Evolutionary conservation across 1,140 invertebrate genomes (phyloP), one percentile per base, ranked within the genome.

Genomic region (Apis dorsata): DNA sequence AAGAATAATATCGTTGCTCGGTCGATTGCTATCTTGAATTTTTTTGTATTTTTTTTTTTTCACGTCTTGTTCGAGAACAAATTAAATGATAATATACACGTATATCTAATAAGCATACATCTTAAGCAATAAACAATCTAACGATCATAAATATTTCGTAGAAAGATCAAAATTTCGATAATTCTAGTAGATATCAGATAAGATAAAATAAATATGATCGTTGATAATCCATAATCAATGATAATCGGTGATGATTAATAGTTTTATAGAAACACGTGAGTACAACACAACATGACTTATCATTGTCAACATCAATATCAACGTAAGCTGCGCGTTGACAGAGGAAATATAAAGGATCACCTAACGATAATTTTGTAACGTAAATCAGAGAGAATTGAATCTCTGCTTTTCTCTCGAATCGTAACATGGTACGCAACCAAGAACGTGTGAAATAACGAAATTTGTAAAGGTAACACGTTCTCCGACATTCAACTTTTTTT

Each of bases 241-340:
- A 84, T 79, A 44, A 13, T 55, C 88, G 91, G 93, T 93, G 92
- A 91, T 88, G 81, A 13, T 89, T 92, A 93, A 92, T 92, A 92
- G 93, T 91, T 92, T 92, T 92, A 92, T 91, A 92, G 88, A 89
- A 91, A 91, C 88, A 80, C 84, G 88, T 89, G 79, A 81, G 79
- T 87, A 85, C 79, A 85, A 34, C 34, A 3, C 34, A 44, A 55
- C 74, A 34, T 71, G 87, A 91, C 87, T 91, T 92, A 92, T 92
- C 91, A 77, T 85, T 72, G 13, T 71, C 75, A 80, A 89, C 89
- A 88, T 44, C 5, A 44, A 44, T 91, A 92, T 92, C 91, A 88
- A 89, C 80, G 78, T 69, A 70, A 71, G 55, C 73, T 73, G 86
- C 88, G 88, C 88, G 90, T 88, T 91, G 91, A 92, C 92, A 91